These are phyloP conservation scores for Sinohyriopsis cumingii DNA, from an alignment of 2,888 invertebrate species.

Conservation along the genomic window DNA sequence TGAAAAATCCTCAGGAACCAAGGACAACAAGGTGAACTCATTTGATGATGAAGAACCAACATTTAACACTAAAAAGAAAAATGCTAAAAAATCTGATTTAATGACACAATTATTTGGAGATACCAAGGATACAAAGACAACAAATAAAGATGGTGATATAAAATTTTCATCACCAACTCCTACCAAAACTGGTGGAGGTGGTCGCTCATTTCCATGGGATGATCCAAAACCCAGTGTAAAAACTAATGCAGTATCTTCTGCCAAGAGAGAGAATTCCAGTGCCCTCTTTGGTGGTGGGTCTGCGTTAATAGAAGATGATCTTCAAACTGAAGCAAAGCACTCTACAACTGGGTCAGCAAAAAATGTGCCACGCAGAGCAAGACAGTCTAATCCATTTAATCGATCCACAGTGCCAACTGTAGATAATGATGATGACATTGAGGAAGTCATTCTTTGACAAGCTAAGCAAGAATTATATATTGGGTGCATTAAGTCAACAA, in stretches of 20 bases:
- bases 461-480: no score
- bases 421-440: conserved; percentile 67
- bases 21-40: conserved; percentile 17
- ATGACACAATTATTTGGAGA: conserved; percentile 64
- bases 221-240: conserved; percentile 24
- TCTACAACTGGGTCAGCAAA: conserved; percentile 24
- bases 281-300: conserved; percentile 62
- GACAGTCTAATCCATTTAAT: conserved; percentile 50
- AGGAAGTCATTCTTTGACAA: conserved; percentile 62
- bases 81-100: conserved; percentile 52
- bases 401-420: conserved; percentile 62
- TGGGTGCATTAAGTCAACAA: no score
- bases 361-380: conserved; percentile 45
- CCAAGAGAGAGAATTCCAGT: conserved; percentile 44
- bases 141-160: conserved; percentile 41
- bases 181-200: conserved; percentile 26
- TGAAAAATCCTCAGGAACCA: conserved; percentile 13
- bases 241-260: conserved; percentile 25
- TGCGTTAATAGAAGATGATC: conserved; percentile 57
- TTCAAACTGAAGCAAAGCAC: conserved; percentile 15
- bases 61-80: conserved; percentile 18
- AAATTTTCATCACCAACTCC: conserved; percentile 34
- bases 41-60: conserved; percentile 44
- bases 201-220: conserved; percentile 53
- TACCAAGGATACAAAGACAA: conserved; percentile 23